phyloP scores from a whole-genome alignment of 1,140 invertebrate species.

The Drosophila bocki region DNA sequence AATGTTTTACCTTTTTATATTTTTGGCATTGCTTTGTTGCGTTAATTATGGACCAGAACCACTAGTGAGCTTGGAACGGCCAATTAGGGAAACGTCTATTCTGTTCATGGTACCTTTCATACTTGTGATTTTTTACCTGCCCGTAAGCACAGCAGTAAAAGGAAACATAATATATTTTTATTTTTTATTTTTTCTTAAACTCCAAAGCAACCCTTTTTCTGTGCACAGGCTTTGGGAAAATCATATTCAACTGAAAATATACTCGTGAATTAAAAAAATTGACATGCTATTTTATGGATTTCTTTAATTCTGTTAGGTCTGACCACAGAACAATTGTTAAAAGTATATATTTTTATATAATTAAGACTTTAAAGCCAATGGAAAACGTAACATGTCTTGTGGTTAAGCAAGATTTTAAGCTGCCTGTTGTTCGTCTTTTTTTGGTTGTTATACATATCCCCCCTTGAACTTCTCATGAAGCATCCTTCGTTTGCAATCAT shows the following conservation, averaged over 20 bases:
- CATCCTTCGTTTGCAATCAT: constrained; percentile 44
- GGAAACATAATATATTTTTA: constrained; percentile 10
- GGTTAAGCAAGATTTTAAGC: constrained; percentile 1
- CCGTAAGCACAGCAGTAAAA: constrained; percentile 13
- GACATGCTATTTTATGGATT: neutral
- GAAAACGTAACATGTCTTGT: neutral
- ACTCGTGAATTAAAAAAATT: neutral
- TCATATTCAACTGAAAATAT: constrained; percentile 1
- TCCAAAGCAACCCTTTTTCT: constrained; percentile 3
- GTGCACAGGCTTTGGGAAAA: neutral
- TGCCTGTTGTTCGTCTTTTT: neutral
- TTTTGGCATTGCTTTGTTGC: constrained; percentile 73
- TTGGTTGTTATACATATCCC: constrained; percentile 7
- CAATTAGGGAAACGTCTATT: constrained; percentile 14
- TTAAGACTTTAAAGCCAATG: neutral
- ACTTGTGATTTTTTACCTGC: constrained; percentile 19
- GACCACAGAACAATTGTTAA: neutral
- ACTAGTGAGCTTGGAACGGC: constrained; percentile 10
- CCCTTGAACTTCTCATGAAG: constrained; percentile 28
- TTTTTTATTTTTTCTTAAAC: neutral
- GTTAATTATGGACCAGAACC: constrained; percentile 68
- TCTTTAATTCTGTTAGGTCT: neutral
- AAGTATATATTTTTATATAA: no score
- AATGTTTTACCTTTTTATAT: constrained; percentile 45
- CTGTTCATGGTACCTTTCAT: constrained; percentile 7